These are phyloP conservation scores for Dendrocincla fuliginosa DNA, from an alignment of 2,797 vertebrate species.

Conservation along the genomic window DNA sequence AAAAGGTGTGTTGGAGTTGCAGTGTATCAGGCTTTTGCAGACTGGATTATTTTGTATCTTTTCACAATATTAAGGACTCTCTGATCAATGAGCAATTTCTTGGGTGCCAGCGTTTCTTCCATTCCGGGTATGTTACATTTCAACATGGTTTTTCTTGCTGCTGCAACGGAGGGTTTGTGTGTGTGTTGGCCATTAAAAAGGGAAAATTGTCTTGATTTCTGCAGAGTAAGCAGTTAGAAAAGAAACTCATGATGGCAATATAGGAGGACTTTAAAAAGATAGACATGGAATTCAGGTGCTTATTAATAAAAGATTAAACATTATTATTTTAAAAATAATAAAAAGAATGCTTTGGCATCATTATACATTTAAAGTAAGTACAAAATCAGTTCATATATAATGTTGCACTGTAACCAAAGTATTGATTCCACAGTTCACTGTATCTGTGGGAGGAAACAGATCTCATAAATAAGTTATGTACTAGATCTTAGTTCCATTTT, in stretches of 20 bases:
- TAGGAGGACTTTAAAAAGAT: neutral
- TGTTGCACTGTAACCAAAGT: conserved; percentile 41
- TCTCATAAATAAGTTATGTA: conserved; percentile 53
- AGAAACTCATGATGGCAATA: neutral
- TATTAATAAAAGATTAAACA: conserved; percentile 61
- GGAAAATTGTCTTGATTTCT: neutral
- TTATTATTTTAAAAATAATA: conserved; percentile 64
- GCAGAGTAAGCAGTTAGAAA: neutral
- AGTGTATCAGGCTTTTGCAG: neutral
- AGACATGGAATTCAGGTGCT: neutral
- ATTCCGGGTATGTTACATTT: neutral
- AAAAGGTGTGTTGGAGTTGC: neutral
- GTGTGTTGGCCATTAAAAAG: neutral
- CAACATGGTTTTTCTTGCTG: neutral
- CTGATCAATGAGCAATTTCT: neutral
- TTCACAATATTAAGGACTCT: neutral
- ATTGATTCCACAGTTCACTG: conserved; percentile 28
- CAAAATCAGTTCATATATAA: conserved; percentile 53
- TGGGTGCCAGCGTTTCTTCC: neutral
- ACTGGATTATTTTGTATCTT: neutral
- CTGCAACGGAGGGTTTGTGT: neutral
- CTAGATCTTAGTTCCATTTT: conserved; percentile 11
- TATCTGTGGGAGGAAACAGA: conserved; percentile 26
- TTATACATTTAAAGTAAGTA: conserved; percentile 47
- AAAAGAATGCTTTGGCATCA: conserved; percentile 45